Conservation (phyloP, 1,140 invertebrate genomes). For the Orius insidiosus region DNA sequence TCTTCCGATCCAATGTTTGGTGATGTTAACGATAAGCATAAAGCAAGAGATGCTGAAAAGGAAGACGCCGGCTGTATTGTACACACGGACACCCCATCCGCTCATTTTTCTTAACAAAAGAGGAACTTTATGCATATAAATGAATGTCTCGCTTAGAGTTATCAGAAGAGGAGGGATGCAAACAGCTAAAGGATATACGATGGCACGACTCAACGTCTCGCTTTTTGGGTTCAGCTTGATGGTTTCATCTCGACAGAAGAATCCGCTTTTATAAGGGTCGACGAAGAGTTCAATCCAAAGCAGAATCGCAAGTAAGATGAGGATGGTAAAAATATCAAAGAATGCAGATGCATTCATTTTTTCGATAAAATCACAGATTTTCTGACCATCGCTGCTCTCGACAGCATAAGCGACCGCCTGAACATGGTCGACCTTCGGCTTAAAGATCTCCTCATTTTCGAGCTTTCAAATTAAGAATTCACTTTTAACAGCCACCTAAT, state of each 20-base stretch:
- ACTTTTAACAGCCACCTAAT: too few relatives aligned
- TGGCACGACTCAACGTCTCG: conserved; percentile 48
- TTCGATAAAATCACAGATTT: too few relatives aligned
- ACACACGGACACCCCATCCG: conserved; percentile 26
- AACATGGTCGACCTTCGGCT: too few relatives aligned
- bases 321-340: too few relatives aligned
- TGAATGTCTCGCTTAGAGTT: conserved; percentile 51
- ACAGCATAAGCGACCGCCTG: too few relatives aligned
- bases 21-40: conserved; percentile 70
- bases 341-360: too few relatives aligned
- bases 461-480: too few relatives aligned
- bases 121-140: conserved; percentile 33
- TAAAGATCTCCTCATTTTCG: too few relatives aligned
- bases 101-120: conserved; percentile 25
- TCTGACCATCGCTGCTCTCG: too few relatives aligned
- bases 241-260: conserved; percentile 90
- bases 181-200: too few relatives aligned
- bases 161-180: conserved; percentile 48
- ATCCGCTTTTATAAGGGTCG: conserved; percentile 67
- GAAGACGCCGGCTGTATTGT: conserved; percentile 55
- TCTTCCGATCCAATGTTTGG: conserved; percentile 79
- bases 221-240: conserved; percentile 65
- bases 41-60: conserved; percentile 64
- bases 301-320: too few relatives aligned
- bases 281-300: too few relatives aligned